phyloP scores from a whole-genome alignment of 1,140 invertebrate species.

The Atta texana region DNA sequence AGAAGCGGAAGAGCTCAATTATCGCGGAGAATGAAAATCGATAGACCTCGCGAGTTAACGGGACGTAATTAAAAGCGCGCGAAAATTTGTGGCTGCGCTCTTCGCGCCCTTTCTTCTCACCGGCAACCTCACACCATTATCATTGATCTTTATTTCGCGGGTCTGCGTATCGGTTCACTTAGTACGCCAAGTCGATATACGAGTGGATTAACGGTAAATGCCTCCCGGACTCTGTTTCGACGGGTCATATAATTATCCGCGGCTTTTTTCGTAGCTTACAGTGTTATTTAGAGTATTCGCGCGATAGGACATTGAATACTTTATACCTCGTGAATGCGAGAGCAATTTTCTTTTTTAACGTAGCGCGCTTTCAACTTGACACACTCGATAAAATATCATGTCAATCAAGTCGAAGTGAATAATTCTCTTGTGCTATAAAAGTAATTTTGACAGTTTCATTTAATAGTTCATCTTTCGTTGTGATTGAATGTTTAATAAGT shows the following conservation, averaged over 20 bases:
- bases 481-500: neutral
- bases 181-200: constrained; percentile 24
- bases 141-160: constrained; percentile 63
- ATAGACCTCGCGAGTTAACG: constrained; percentile 65
- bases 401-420: neutral
- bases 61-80: constrained; percentile 74
- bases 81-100: constrained; percentile 71
- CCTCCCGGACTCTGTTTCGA: constrained; percentile 38
- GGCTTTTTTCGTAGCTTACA: constrained; percentile 43
- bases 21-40: constrained; percentile 68
- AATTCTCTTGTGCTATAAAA: neutral
- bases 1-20: constrained; percentile 57
- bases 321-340: neutral
- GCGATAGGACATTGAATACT: neutral
- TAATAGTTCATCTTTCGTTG: neutral
- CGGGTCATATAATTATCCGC: constrained; percentile 62
- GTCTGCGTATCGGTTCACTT: constrained; percentile 3
- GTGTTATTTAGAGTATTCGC: constrained; percentile 38
- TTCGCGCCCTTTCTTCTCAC: constrained; percentile 52
- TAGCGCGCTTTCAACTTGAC: too few species aligned
- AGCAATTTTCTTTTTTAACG: constrained; percentile 21
- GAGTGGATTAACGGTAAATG: constrained; percentile 66
- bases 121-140: constrained; percentile 36
- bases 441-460: neutral
- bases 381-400: neutral